These are phyloP conservation scores for Parazoanthus atlanticus DNA, from an alignment of 92 coral and sea anemone species.

Conservation along the genomic window DNA sequence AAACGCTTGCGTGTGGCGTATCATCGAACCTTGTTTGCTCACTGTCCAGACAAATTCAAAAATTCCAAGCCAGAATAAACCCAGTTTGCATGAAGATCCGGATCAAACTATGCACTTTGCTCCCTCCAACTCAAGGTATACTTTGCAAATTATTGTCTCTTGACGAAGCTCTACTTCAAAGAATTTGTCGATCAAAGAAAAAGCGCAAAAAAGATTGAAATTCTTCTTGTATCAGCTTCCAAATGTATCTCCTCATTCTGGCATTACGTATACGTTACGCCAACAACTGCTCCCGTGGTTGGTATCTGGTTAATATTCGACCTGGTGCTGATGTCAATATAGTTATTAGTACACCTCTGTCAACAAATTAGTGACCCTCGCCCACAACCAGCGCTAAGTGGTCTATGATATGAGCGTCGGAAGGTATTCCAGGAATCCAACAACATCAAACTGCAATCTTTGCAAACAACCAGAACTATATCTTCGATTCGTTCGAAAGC, in stretches of 20 bases:
- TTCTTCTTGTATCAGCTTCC: background rate
- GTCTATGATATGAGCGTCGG: background rate
- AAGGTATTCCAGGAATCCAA: background rate
- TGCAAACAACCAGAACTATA: background rate
- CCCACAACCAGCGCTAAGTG: background rate
- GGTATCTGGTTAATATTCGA: conserved; percentile 30
- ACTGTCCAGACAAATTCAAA: background rate
- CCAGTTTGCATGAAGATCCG: background rate
- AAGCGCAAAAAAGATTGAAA: background rate
- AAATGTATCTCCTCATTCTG: background rate
- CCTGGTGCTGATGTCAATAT: conserved; percentile 1
- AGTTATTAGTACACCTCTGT: background rate
- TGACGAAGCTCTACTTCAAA: background rate
- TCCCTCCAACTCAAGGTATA: too few relatives aligned
- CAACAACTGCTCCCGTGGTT: background rate
- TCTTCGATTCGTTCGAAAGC: background rate
- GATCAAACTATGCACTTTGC: background rate
- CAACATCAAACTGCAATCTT: background rate
- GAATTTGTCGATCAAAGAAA: background rate
- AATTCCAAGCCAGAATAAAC: background rate
- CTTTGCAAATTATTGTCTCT: too few relatives aligned
- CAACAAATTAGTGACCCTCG: conserved; percentile 13
- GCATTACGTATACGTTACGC: background rate
- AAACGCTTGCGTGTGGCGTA: background rate
- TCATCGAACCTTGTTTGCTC: background rate